Evolutionary conservation across 2,113 vertebrate species (phyloP).

Genomic region (Pluvianellus socialis): DNA sequence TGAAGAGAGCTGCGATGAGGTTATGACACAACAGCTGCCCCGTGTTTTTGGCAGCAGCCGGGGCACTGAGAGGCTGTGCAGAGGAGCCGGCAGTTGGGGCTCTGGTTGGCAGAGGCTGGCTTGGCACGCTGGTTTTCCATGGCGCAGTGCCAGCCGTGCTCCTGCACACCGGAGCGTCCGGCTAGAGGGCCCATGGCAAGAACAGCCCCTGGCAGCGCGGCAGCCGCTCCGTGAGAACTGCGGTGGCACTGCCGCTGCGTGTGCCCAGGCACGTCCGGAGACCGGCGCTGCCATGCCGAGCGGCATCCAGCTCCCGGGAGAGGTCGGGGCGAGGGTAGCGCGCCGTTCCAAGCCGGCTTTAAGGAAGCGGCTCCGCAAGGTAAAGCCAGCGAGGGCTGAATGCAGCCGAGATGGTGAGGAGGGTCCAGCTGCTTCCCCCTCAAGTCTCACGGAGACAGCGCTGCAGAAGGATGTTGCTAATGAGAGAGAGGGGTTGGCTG

Average conservation of each 20-base stretch:
- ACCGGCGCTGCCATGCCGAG: neutral
- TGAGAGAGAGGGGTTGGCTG: neutral
- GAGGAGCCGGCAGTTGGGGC: neutral
- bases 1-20: neutral
- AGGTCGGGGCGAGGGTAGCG: neutral
- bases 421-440: neutral
- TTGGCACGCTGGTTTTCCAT: neutral
- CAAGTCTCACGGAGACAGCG: accelerated
- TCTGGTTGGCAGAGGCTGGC: neutral
- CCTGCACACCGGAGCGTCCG: neutral
- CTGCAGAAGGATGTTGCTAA: neutral
- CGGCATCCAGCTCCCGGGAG: neutral
- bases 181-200: neutral
- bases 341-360: neutral
- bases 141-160: neutral
- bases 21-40: slow-evolving; percentile 51
- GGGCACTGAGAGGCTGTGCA: neutral
- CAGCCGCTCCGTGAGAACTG: neutral
- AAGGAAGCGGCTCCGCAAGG: neutral
- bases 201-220: neutral
- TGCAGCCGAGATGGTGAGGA: neutral
- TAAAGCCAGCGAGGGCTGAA: neutral
- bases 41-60: neutral
- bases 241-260: neutral
- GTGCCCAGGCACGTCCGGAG: neutral